Evolutionary conservation across 2,113 vertebrate genomes (phyloP), one percentile per base, ranked within the genome.

Genomic region (Colius striatus): DNA sequence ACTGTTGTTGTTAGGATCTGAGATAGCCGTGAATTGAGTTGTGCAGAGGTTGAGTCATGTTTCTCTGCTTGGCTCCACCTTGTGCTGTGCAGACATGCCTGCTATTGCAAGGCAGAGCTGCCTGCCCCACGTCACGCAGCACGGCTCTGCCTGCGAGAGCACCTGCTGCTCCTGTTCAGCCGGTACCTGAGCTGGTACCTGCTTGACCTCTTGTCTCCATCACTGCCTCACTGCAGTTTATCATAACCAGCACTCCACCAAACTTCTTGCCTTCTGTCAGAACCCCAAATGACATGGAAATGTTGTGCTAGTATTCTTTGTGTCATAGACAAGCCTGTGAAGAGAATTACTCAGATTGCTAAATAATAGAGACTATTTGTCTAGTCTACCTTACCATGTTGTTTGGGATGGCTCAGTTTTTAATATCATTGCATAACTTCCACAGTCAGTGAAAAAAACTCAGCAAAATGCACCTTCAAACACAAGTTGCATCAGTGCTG

Each of bases 361-460:
- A 41, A 41, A 41, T 41, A 12, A 41, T 41, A 41, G 38, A 41
- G n/a, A 55, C 27, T 74, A 9, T 93, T 71, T 17, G 36, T 74
- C 50, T 70, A 34, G 45, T 68, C 53, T 63, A 45, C 41, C 4
- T 84, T 58, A 72, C 47, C 30, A 16, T 47, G 50, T 29, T 83
- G 41, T 66, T 94, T 79, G 36, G 30, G 43, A 75, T 25, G 80
- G 86, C 55, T 91, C 53, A 10, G 21, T 63, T 84, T 90, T 80
- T 92, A 90, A 95, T 89, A 80, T 43, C 91, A 82, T 94, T 94
- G 76, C 53, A 71, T 94, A 97, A 87, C 9, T 96, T 85, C 81
- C 48, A 88, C 70, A 83, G 92, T 50, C 54, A 94, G 65, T 73
- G 20, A 67, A 47, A 74, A 87, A 68, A 3, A 3, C 1, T 2